phyloP scores from a whole-genome alignment of 2,888 invertebrate species.

The Drosophila maculinotata region DNA sequence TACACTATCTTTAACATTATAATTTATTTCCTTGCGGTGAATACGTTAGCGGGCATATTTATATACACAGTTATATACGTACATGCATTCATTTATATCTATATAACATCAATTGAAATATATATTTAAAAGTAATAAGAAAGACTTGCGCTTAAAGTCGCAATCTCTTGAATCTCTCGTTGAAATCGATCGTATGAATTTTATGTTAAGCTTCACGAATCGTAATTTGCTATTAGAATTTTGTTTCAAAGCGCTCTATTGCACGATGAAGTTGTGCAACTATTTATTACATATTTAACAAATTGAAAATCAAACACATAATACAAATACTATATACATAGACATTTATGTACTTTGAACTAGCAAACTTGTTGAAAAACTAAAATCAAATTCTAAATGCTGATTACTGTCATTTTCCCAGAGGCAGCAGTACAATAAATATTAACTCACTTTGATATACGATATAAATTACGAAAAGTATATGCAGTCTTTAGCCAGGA shows the following conservation, averaged over 20 bases:
- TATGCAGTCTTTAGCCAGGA: slow-evolving; percentile 35
- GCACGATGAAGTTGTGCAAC: slow-evolving; percentile 53
- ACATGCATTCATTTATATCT: slow-evolving; percentile 12
- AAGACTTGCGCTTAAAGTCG: slow-evolving; percentile 49
- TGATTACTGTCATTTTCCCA: slow-evolving; percentile 44
- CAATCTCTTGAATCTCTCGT: slow-evolving; percentile 54
- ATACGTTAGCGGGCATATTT: slow-evolving; percentile 34
- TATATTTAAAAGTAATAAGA: slow-evolving; percentile 8
- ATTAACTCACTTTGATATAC: slow-evolving; percentile 69
- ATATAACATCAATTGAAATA: slow-evolving; percentile 12
- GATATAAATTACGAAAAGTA: slow-evolving; percentile 44
- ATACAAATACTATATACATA: slow-evolving; percentile 61
- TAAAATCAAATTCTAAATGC: slow-evolving; percentile 77
- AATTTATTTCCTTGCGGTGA: slow-evolving; percentile 57
- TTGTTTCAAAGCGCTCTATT: slow-evolving; percentile 49
- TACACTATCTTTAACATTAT: slow-evolving; percentile 54
- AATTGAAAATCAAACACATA: slow-evolving; percentile 70
- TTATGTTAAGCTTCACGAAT: slow-evolving; percentile 20
- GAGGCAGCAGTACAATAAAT: slow-evolving; percentile 57
- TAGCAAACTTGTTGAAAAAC: slow-evolving; percentile 72
- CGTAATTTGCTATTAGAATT: slow-evolving; percentile 23
- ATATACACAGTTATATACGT: slow-evolving; percentile 13
- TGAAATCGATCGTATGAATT: slow-evolving; percentile 5
- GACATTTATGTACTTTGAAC: slow-evolving; percentile 76
- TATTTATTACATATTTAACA: slow-evolving; percentile 70